Evolutionary conservation across 2,888 invertebrate genomes (phyloP), one percentile per base, ranked within the genome.

Genomic region (Antheraea yamamai): DNA sequence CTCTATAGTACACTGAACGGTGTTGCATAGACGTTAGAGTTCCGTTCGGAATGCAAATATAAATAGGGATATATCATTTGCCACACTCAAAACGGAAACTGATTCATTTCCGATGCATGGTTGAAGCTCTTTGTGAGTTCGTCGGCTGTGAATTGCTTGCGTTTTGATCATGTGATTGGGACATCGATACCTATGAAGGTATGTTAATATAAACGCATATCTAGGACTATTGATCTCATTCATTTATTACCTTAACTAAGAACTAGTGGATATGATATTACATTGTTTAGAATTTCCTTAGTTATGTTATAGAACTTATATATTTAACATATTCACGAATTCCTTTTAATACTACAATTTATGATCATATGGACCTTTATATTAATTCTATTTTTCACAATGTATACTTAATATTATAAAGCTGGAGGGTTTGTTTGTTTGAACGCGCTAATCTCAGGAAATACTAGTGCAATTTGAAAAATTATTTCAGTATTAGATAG

Each of bases 21-120:
- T 91, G 84, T 79, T 76, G 76, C 82, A 75, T 79, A 78, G 81
- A 79, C 75, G 78, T 80, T 88, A 90, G 81, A 84, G 92, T 87
- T 83, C 81, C 81, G 80, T 89, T 90, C 91, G 77, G 85, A 84
- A 86, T 84, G 88, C 81, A 80, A 80, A 79, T 81, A 81, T 80
- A 79, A 79, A 82, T 81, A 85, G 84, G 88, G 87, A 91, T 92
- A 90, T 92, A 91, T 92, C 90, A 91, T 92, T 93, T 93, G 89
- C 87, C 84, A 88, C 88, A 91, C 88, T 89, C 89, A 87, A 88
- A 91, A 91, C 92, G 93, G 93, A 93, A 92, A 92, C 94, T 92
- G 94, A 93, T 93, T 94, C 93, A 94, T 94, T 94, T 94, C 93
- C 94, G 94, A 93, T 94, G 94, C 92, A 93, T 89, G 91, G 92